Evolutionary conservation across 2,797 vertebrate genomes (phyloP).

Genomic region (Scleropages formosus): DNA sequence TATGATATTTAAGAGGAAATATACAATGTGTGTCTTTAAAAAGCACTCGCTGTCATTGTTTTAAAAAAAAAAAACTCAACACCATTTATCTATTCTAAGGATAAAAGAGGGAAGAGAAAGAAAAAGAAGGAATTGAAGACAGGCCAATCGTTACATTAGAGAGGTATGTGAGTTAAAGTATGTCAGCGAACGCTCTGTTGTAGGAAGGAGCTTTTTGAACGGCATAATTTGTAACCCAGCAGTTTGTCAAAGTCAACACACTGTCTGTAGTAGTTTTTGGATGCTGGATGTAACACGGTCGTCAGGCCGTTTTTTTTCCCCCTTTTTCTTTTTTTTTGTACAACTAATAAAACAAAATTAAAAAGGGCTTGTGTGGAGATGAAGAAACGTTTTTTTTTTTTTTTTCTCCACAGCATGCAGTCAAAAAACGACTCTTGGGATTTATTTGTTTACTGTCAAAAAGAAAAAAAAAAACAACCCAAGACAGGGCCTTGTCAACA

Average conservation of each 20-base stretch:
- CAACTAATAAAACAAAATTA: background rate
- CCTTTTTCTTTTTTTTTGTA: background rate
- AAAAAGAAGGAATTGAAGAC: conserved; percentile 2
- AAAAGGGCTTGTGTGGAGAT: conserved; percentile 12
- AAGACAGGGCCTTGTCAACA: too few species aligned
- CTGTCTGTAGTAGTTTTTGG: background rate
- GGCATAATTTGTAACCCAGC: conserved; percentile 6
- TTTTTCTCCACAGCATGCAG: conserved; percentile 2
- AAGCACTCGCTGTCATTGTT: background rate
- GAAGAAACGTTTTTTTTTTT: conserved; percentile 6
- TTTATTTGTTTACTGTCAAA: conserved; percentile 5
- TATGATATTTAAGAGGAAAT: conserved; percentile 10
- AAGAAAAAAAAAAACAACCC: conserved; percentile 16
- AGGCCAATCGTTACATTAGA: background rate
- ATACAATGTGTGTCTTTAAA: conserved; percentile 16
- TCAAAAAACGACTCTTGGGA: background rate
- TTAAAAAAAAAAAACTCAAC: background rate
- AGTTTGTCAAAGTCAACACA: conserved; percentile 5
- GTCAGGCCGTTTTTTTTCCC: background rate
- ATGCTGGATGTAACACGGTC: background rate
- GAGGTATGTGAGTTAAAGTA: conserved; percentile 10
- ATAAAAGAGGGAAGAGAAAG: conserved; percentile 2
- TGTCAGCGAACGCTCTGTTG: background rate
- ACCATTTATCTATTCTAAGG: conserved; percentile 3
- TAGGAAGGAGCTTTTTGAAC: conserved; percentile 2